phyloP scores from a whole-genome alignment of 2,888 invertebrate species.

The Drosophila cyrtoloma region DNA sequence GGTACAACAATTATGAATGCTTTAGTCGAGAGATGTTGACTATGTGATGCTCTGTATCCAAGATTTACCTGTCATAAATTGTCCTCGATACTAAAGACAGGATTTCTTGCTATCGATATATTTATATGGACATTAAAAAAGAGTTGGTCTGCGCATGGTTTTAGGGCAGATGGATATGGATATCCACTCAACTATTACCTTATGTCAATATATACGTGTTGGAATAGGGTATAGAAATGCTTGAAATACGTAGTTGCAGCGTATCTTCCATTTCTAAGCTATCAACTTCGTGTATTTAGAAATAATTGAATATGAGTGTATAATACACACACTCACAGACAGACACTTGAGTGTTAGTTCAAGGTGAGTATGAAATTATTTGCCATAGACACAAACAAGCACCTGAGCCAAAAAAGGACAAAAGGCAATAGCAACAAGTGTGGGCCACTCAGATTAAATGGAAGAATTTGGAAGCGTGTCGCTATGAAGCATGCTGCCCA shows the following conservation, averaged over 20 bases:
- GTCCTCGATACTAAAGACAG: neutral
- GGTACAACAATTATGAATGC: neutral
- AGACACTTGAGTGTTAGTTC: neutral
- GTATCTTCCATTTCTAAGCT: neutral
- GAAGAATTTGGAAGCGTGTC: neutral
- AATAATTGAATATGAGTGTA: neutral
- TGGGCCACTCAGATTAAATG: conserved; percentile 8
- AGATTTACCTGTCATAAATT: neutral
- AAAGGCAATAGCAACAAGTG: neutral
- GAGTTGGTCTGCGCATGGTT: neutral
- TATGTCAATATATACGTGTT: neutral
- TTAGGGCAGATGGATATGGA: neutral
- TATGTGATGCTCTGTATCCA: neutral
- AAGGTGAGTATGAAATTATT: conserved; percentile 19
- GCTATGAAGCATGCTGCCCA: conserved; percentile 1
- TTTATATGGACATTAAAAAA: neutral
- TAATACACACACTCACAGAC: neutral
- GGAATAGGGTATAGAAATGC: neutral
- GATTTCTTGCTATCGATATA: neutral
- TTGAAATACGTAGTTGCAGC: neutral
- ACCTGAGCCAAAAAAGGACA: conserved; percentile 21
- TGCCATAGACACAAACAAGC: conserved; percentile 37
- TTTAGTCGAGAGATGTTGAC: neutral
- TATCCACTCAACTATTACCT: neutral
- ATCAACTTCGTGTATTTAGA: neutral